These are phyloP conservation scores for Dasypolia templi DNA, from an alignment of 2,888 invertebrate genomes.

Conservation along the genomic window DNA sequence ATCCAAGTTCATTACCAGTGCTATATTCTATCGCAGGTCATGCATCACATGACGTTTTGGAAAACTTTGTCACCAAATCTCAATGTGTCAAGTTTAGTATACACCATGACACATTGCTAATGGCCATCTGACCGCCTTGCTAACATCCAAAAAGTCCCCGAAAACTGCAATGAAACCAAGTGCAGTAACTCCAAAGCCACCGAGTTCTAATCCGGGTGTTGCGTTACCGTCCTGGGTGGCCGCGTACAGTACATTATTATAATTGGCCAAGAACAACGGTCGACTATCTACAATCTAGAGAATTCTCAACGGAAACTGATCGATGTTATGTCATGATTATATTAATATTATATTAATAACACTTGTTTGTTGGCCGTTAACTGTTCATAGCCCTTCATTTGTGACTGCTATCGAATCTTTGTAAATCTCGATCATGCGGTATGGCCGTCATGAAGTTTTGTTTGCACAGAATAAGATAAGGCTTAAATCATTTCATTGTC, in stretches of 20 bases:
- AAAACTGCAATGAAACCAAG: slow-evolving; percentile 34
- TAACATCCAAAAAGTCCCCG: not conserved
- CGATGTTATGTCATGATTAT: slow-evolving; percentile 70
- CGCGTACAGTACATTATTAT: slow-evolving; percentile 77
- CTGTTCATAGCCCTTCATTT: slow-evolving; percentile 50
- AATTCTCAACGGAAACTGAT: slow-evolving; percentile 75
- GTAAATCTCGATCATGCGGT: slow-evolving; percentile 43
- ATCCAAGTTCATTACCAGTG: not conserved
- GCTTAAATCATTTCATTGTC: not conserved
- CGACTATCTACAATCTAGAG: slow-evolving; percentile 77
- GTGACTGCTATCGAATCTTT: slow-evolving; percentile 31
- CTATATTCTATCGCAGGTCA: not conserved
- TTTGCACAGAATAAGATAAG: not conserved
- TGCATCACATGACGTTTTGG: not conserved
- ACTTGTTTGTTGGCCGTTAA: slow-evolving; percentile 62
- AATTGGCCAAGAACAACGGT: slow-evolving; percentile 77
- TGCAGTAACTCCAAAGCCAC: slow-evolving; percentile 65
- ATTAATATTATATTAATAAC: slow-evolving; percentile 68
- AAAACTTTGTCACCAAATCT: not conserved
- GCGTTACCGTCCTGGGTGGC: slow-evolving; percentile 85
- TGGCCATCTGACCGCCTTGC: not conserved
- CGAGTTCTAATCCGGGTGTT: slow-evolving; percentile 82
- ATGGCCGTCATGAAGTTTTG: not conserved
- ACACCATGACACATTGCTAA: not conserved
- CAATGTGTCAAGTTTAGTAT: not conserved